Base-by-base conservation (phyloP, 1,140 invertebrate genomes). In the Cecropterus lyciades region DNA sequence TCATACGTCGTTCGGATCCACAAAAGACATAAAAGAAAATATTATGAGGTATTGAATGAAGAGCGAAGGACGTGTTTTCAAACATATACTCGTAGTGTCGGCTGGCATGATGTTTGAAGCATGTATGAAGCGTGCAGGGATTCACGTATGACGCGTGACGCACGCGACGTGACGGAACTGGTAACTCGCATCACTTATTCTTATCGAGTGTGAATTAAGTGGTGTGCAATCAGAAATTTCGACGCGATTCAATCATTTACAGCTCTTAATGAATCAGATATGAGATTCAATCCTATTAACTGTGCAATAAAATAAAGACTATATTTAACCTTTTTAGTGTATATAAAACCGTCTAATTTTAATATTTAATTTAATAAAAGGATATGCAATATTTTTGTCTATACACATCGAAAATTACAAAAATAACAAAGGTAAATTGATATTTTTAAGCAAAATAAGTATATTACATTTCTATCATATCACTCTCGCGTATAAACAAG, bases 101-200 rank as follows among this genome's bases (percentile, higher is more conserved):
- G 65, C 15, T 66, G 33, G 65, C 45, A 45, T 62, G 59, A 49
- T 17, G 46, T 51, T 30, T 37, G 33, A 37, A 11, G 27, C 14
- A 27, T 30, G 57, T 49, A 33, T 49, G 30, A 62, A 51, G 45
- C 72, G 65, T 73, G 68, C 62, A 56, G 55, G 51, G 55, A 30
- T 73, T 65, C 72, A 73, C 72, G 68, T 73, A 62, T 60, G 33
- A 67, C 62, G 68, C 59, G 67, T 67, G 71, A 73, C 64, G 49
- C 71, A 70, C 64, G 68, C 60, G 20, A 70, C 68, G 60, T 73
- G 72, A 73, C 56, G 68, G 69, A 70, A 73, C 65, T 67, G 24
- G 42, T 43, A 67, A 73, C 7, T 62, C 57, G 17, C 46, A 20
- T 46, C 33, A 59, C 55, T 48, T 20, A 30, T 46, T 59, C 42